phyloP scores from a whole-genome alignment of 2,888 invertebrate genomes.

The Leucophenga montana region DNA sequence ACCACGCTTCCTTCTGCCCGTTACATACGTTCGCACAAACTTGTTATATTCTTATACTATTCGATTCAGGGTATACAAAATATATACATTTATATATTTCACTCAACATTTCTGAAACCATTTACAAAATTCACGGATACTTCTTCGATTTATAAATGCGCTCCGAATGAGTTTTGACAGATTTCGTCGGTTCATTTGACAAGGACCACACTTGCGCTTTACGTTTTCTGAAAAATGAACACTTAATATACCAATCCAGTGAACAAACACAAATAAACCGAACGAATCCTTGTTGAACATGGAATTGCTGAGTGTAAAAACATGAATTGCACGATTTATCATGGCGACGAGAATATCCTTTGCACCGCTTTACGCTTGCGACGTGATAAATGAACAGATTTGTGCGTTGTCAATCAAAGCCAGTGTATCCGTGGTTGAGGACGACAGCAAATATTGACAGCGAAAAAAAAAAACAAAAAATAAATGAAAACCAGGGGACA shows the following conservation, averaged over 20 bases:
- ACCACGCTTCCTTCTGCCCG: too few species aligned
- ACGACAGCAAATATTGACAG: constrained; percentile 53
- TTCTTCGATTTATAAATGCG: constrained; percentile 4
- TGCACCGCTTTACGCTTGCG: not conserved
- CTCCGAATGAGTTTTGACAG: not conserved
- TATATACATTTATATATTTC: too few species aligned
- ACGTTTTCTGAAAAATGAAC: constrained; percentile 15
- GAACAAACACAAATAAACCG: constrained; percentile 13
- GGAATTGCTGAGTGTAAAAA: constrained; percentile 56
- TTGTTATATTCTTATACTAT: too few species aligned
- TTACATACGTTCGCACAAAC: too few species aligned
- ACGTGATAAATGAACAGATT: constrained; percentile 60
- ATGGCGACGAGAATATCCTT: constrained; percentile 33
- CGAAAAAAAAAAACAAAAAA: constrained; percentile 38
- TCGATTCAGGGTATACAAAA: too few species aligned
- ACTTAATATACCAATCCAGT: constrained; percentile 15
- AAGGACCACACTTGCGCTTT: constrained; percentile 19
- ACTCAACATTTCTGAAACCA: too few species aligned
- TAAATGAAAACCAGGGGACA: not conserved
- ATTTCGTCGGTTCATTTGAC: not conserved
- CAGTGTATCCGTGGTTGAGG: constrained; percentile 14
- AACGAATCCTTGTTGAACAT: not conserved
- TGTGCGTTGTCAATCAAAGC: constrained; percentile 58
- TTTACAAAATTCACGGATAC: too few species aligned
- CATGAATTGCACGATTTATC: constrained; percentile 56